A percentile compares a stretch with the other conserved stretches of the same genome.
Evolutionary conservation across 2,113 vertebrate species (phyloP).

Genomic region (Pampusana beccarii): DNA sequence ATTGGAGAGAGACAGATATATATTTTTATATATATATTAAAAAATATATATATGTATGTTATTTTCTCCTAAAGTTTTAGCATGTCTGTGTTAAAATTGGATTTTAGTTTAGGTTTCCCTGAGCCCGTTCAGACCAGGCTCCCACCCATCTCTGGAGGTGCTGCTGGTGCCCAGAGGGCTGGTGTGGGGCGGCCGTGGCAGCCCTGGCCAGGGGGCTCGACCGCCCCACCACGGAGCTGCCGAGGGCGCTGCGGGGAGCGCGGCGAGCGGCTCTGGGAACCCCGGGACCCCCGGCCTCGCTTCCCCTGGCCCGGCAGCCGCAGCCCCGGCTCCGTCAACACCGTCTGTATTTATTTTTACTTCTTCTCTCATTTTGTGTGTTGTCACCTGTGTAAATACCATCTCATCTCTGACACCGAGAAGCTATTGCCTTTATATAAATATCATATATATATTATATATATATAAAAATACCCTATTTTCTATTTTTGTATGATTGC

Average conservation of each 20-base stretch:
- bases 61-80: not conserved
- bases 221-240: accelerated
- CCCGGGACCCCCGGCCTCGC: not conserved
- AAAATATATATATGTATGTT: not conserved
- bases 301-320: not conserved
- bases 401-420: slow-evolving; percentile 50
- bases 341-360: slow-evolving; percentile 52
- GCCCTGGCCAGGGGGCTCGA: not conserved
- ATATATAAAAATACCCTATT: slow-evolving; percentile 79
- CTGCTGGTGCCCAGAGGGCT: too few relatives aligned
- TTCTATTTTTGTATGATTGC: slow-evolving; percentile 85
- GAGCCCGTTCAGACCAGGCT: not conserved
- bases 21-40: not conserved
- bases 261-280: not conserved
- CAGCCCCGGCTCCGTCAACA: not conserved
- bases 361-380: not conserved
- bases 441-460: slow-evolving; percentile 71
- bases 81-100: not conserved
- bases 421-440: slow-evolving; percentile 80
- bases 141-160: not conserved
- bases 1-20: not conserved
- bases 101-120: not conserved
- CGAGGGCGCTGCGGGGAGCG: not conserved
- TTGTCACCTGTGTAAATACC: slow-evolving; percentile 77
- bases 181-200: not conserved